phyloP scores from a whole-genome alignment of 2,797 vertebrate genomes.

The Apogon hyalosoma region DNA sequence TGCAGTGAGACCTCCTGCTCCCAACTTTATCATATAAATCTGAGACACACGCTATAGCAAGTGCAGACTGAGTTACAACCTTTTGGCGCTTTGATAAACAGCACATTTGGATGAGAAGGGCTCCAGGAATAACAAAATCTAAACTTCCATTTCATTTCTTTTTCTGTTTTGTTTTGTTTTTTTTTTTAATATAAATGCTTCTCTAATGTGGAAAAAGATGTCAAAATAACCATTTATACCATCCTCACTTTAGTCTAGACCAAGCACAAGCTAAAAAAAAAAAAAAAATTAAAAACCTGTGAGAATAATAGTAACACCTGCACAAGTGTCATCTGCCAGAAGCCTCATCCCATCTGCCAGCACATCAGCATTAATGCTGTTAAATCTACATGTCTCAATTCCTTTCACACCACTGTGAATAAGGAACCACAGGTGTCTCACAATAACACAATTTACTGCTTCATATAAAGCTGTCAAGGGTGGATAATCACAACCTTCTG shows the following conservation, averaged over 20 bases:
- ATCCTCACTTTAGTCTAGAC: not conserved
- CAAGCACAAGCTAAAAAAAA: slow-evolving; percentile 10
- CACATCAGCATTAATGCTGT: slow-evolving; percentile 39
- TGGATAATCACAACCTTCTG: slow-evolving; percentile 35
- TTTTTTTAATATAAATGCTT: not conserved
- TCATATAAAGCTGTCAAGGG: slow-evolving; percentile 59
- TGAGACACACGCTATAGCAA: slow-evolving; percentile 15
- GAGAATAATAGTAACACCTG: slow-evolving; percentile 29
- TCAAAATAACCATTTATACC: not conserved
- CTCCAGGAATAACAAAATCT: slow-evolving; percentile 3
- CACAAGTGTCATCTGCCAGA: slow-evolving; percentile 34
- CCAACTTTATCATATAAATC: slow-evolving; percentile 51
- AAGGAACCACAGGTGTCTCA: slow-evolving; percentile 51
- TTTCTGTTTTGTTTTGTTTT: too few species aligned
- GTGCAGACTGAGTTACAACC: slow-evolving; percentile 36
- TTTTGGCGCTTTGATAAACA: not conserved
- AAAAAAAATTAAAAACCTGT: slow-evolving; percentile 15
- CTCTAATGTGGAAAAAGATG: not conserved
- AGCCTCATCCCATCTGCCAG: slow-evolving; percentile 44
- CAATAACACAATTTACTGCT: slow-evolving; percentile 59
- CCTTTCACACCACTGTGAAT: slow-evolving; percentile 42
- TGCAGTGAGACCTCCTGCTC: slow-evolving; percentile 35
- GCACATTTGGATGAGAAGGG: not conserved
- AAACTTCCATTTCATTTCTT: not conserved
- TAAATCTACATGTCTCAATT: slow-evolving; percentile 32